Conservation (phyloP, 2,797 vertebrate genomes). For the Schizothorax lantsangensis region DNA sequence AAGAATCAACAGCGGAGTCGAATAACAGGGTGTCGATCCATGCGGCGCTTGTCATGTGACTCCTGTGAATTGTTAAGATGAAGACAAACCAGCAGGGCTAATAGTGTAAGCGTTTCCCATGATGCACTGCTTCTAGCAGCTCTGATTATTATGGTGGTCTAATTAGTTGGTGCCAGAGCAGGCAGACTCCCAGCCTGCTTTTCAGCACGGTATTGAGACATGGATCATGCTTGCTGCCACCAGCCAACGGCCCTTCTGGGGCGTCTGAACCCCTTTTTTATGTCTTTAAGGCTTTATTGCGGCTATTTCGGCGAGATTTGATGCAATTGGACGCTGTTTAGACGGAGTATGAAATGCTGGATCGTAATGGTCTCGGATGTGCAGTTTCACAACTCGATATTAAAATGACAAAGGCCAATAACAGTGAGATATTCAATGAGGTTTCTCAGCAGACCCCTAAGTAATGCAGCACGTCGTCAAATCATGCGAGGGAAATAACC, state of each 20-base stretch:
- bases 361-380: conserved; percentile 56
- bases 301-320: conserved; percentile 61
- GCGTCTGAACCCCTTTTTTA: conserved; percentile 57
- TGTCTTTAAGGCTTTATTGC: conserved; percentile 63
- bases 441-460: conserved; percentile 43
- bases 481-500: conserved; percentile 35
- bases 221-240: conserved; percentile 66
- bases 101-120: conserved; percentile 66
- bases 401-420: conserved; percentile 45
- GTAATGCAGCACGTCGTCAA: conserved; percentile 21
- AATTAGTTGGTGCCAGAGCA: conserved; percentile 68
- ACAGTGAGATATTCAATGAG: conserved; percentile 52
- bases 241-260: conserved; percentile 62
- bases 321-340: conserved; percentile 60
- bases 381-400: conserved; percentile 46
- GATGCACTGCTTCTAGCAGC: conserved; percentile 67
- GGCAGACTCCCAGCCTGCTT: conserved; percentile 63
- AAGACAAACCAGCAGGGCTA: conserved; percentile 61
- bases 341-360: conserved; percentile 55
- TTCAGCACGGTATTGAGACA: conserved; percentile 68
- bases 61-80: conserved; percentile 62
- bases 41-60: conserved; percentile 58
- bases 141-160: conserved; percentile 69
- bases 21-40: conserved; percentile 59
- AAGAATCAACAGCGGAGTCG: conserved; percentile 62